Evolutionary conservation across 1,140 invertebrate species (phyloP).

Genomic region (Drosophila truncata): DNA sequence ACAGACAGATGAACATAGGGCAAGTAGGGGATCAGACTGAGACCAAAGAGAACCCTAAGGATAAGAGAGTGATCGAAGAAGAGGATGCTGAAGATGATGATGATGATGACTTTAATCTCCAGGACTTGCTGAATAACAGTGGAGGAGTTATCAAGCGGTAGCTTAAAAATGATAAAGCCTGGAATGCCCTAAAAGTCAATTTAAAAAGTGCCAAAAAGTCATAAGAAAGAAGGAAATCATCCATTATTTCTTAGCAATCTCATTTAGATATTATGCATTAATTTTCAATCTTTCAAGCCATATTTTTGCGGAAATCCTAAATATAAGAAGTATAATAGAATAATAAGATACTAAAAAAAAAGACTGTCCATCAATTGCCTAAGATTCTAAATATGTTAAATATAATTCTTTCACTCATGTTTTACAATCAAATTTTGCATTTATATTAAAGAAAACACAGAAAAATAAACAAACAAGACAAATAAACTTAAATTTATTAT

Average conservation of each 20-base stretch:
- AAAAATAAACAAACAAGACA: no score
- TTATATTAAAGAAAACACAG: no score
- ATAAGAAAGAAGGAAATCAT: background rate
- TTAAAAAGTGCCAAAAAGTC: background rate
- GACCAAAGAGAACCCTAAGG: background rate
- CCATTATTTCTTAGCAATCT: background rate
- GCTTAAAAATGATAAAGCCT: background rate
- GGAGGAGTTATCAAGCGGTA: constrained; percentile 2
- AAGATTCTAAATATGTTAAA: no score
- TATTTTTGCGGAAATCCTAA: background rate
- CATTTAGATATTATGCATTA: background rate
- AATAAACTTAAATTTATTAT: no score
- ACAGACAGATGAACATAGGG: background rate
- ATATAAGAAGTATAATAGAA: background rate
- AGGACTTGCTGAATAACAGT: constrained; percentile 1
- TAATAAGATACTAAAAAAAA: background rate
- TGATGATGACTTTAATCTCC: constrained; percentile 1
- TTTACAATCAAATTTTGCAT: no score
- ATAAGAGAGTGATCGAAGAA: background rate
- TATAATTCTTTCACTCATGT: no score
- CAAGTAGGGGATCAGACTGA: background rate
- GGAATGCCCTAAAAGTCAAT: background rate
- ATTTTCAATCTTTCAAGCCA: background rate
- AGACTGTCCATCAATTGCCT: background rate
- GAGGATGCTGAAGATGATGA: background rate